Percentiles rank a stretch among this genome's conserved stretches.
These are phyloP conservation scores for Protaetia brevitarsis DNA, from an alignment of 1,140 invertebrate genomes.

Conservation along the genomic window DNA sequence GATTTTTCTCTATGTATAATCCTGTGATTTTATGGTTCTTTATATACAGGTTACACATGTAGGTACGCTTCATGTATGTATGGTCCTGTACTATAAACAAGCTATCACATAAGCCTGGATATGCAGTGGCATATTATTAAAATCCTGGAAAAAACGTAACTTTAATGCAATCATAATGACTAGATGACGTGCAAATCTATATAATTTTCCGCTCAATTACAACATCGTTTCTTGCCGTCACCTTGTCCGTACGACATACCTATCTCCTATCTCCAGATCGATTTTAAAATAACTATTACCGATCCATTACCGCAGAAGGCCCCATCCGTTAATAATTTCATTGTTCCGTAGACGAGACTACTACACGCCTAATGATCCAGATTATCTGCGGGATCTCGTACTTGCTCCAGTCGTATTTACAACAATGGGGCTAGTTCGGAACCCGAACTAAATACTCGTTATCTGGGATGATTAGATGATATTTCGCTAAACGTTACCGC, in stretches of 20 bases:
- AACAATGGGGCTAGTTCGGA: background rate
- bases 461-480: constrained; percentile 10
- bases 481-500: constrained; percentile 11
- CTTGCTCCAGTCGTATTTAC: background rate
- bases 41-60: too few relatives aligned
- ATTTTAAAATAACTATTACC: constrained; percentile 15
- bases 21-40: too few relatives aligned
- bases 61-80: too few relatives aligned
- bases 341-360: constrained; percentile 1
- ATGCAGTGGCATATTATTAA: too few relatives aligned
- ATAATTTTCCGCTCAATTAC: constrained; percentile 1
- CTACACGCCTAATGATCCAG: background rate
- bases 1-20: too few relatives aligned
- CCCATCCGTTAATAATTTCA: constrained; percentile 6
- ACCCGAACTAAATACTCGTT: constrained; percentile 14
- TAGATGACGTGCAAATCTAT: constrained; percentile 11
- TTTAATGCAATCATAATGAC: background rate
- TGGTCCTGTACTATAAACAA: too few relatives aligned
- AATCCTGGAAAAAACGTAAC: constrained; percentile 1
- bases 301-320: constrained; percentile 3
- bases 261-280: constrained; percentile 14
- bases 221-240: too few relatives aligned
- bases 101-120: too few relatives aligned
- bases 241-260: too few relatives aligned
- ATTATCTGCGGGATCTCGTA: constrained; percentile 8